These are phyloP conservation scores for Nyctereutes procyonoides DNA, from an alignment of 2,113 vertebrate species.

Conservation along the genomic window DNA sequence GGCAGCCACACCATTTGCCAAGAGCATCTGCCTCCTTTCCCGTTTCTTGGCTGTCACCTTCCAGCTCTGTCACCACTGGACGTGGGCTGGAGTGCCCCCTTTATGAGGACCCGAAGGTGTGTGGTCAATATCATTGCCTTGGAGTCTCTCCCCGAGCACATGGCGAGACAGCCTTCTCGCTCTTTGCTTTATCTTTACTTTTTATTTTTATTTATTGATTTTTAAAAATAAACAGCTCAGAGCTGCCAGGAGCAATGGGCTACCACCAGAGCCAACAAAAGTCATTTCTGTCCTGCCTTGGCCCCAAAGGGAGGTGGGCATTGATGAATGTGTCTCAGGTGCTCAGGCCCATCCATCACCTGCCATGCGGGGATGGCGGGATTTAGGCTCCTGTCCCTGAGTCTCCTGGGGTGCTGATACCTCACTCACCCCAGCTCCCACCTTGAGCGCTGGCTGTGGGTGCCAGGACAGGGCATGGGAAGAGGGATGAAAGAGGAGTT, in stretches of 20 bases:
- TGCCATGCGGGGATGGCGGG: neutral
- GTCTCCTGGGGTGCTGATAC: neutral
- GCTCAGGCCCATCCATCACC: rapidly evolving
- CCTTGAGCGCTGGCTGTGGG: neutral
- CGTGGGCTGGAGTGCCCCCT: neutral
- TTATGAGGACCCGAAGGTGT: neutral
- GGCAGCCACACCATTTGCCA: neutral
- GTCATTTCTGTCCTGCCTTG: conserved; percentile 44
- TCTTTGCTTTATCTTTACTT: neutral
- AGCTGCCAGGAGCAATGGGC: conserved; percentile 49
- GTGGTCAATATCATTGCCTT: neutral
- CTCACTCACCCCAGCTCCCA: neutral
- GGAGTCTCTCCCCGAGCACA: neutral
- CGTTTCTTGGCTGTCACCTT: neutral
- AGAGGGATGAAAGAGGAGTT: neutral
- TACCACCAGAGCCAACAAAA: conserved; percentile 36
- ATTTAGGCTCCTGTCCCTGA: rapidly evolving
- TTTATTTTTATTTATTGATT: neutral
- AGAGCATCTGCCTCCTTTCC: neutral
- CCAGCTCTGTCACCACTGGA: neutral
- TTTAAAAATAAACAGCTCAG: conserved; percentile 68
- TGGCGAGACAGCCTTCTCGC: rapidly evolving
- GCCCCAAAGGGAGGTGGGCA: neutral
- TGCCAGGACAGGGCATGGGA: neutral
- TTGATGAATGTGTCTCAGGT: conserved; percentile 19